Evolutionary conservation across 2,113 vertebrate species (phyloP), one percentile per base, ranked within the genome.

Genomic region (Chlamydotis undulata): DNA sequence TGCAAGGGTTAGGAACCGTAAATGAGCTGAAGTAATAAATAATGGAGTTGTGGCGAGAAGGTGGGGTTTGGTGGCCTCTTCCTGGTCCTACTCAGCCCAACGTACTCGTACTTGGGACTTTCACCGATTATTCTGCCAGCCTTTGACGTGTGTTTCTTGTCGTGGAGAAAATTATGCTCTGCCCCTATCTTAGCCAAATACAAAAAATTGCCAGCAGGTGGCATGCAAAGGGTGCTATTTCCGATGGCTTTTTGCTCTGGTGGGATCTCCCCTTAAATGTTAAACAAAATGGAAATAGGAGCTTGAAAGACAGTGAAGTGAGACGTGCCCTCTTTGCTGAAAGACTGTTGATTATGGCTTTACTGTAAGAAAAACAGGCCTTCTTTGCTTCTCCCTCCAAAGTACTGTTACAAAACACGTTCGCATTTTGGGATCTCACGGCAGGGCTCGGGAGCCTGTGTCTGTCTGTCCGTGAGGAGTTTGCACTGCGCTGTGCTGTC

Each of bases 201-300:
- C 93, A 95, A 71, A 63, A 39, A 11, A 47, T 87, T 96, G 85
- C 96, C 97, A 97, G 96, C 96, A 97, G 97, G 92, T 97, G 96
- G 97, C 97, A 97, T 75, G 93, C 95, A 95, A 91, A 96, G 94
- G 97, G 97, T 95, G 84, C 64, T 53, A 3, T 94, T 95, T 85
- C 77, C 33, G 25, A 18, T 56, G 76, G 50, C 59, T 56, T 91
- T 84, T 92, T 59, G 19, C 61, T 81, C 70, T 22, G 39, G 41
- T 83, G 84, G 68, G 73, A 37, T 29, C 41, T 83, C 28, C 25
- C 35, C 49, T 52, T 9, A 2, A 4, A 43, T 67, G 5, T 7
- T 5, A 74, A 78, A 78, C 19, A 17, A 56, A 68, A 49, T 8
- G 45, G 65, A 39, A 85, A 52, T 2, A 2, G 53, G 61, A 71